Evolutionary conservation across 2,888 invertebrate species (phyloP).

Genomic region (Lasioglossum vierecki): DNA sequence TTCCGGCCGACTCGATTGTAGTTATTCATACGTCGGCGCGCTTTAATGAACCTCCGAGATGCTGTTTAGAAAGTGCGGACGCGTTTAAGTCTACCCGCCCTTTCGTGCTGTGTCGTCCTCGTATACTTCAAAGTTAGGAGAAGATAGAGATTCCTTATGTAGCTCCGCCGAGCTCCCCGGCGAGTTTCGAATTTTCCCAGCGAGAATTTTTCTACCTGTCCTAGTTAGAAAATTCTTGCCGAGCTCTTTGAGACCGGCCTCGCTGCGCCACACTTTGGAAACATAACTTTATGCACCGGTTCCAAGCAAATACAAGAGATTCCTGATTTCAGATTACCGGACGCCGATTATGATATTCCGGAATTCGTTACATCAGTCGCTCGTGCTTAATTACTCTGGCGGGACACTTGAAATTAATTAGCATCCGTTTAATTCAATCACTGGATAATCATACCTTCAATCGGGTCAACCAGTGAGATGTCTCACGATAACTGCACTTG

Average conservation of each 20-base stretch:
- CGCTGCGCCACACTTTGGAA: not conserved
- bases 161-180: not conserved
- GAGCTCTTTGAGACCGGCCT: not conserved
- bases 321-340: not conserved
- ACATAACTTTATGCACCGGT: not conserved
- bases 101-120: not conserved
- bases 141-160: slow-evolving; percentile 15
- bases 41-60: slow-evolving; percentile 41
- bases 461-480: too few relatives aligned
- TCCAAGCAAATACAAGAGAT: not conserved
- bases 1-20: slow-evolving; percentile 30
- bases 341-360: too few relatives aligned
- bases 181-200: slow-evolving; percentile 22
- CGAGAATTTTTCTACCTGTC: slow-evolving; percentile 17
- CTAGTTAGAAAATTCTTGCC: slow-evolving; percentile 6
- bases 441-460: too few relatives aligned
- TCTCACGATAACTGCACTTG: too few relatives aligned
- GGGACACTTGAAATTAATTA: too few relatives aligned
- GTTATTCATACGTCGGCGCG: slow-evolving; percentile 43
- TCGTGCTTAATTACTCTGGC: too few relatives aligned
- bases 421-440: too few relatives aligned
- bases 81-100: slow-evolving; percentile 14
- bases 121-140: slow-evolving; percentile 18
- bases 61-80: slow-evolving; percentile 31
- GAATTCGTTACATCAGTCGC: too few relatives aligned